phyloP scores from a whole-genome alignment of 2,888 invertebrate species.

The Hemicrepidius hirtus region DNA sequence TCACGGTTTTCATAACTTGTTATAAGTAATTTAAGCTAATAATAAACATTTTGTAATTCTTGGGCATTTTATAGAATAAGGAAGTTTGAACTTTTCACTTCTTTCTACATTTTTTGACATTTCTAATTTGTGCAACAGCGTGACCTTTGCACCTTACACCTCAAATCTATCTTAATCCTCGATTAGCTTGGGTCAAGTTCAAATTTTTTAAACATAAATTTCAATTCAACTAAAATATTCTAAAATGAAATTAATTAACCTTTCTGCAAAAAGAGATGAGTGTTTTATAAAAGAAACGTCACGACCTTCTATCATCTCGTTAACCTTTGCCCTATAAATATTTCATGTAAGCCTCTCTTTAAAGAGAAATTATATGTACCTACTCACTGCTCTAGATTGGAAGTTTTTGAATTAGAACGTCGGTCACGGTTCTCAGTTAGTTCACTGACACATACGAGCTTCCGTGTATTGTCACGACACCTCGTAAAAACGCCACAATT shows the following conservation, averaged over 20 bases:
- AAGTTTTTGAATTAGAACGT: slow-evolving; percentile 19
- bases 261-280: slow-evolving; percentile 6
- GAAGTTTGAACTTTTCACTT: no score
- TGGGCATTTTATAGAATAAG: no score
- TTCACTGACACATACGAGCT: slow-evolving; percentile 29
- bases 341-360: not conserved
- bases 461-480: slow-evolving; percentile 25
- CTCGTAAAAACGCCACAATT: no score
- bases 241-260: slow-evolving; percentile 26
- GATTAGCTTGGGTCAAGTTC: not conserved
- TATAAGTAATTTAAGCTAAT: no score
- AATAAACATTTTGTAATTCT: no score
- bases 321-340: slow-evolving; percentile 48
- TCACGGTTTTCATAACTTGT: no score
- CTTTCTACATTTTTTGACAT: no score
- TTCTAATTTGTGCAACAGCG: no score
- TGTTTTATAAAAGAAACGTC: slow-evolving; percentile 17
- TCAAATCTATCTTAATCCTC: no score
- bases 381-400: slow-evolving; percentile 18
- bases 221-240: slow-evolving; percentile 6
- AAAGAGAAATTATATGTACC: slow-evolving; percentile 6
- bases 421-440: slow-evolving; percentile 13
- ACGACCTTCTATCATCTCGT: slow-evolving; percentile 52
- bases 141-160: no score
- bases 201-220: not conserved